Conservation (phyloP, 2,797 vertebrate species). For the Pseudocheirus occidentalis region DNA sequence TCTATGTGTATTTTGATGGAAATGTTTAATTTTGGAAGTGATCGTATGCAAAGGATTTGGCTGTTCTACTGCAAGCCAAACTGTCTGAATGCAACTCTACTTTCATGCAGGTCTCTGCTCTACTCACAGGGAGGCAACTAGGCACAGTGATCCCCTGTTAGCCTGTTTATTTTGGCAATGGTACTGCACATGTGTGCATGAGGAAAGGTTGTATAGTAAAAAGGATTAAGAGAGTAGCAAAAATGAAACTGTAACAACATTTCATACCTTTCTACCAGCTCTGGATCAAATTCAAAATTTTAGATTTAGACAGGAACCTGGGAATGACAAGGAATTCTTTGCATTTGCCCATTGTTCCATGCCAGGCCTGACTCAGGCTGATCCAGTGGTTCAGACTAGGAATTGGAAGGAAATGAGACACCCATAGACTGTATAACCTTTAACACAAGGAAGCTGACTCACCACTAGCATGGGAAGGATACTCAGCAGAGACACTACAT, state of each 20-base stretch:
- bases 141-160: not conserved
- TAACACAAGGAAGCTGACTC: not conserved
- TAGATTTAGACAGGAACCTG: not conserved
- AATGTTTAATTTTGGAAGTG: not conserved
- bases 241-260: constrained; percentile 1
- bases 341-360: not conserved
- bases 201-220: not conserved
- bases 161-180: not conserved
- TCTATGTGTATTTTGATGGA: constrained; percentile 1
- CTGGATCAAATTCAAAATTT: not conserved
- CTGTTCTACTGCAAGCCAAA: not conserved
- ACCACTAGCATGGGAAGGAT: not conserved
- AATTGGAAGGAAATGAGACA: not conserved
- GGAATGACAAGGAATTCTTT: not conserved
- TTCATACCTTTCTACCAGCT: not conserved
- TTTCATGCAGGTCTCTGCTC: not conserved
- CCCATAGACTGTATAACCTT: not conserved
- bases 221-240: not conserved
- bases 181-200: not conserved
- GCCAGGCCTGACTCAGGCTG: not conserved
- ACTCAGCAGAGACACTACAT: not conserved
- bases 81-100: not conserved
- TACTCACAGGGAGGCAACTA: not conserved
- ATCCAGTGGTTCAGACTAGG: not conserved
- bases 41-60: not conserved